A percentile compares a stretch with the other conserved stretches of the same genome.
phyloP scores from a whole-genome alignment of 2,797 vertebrate species.

The Catostomus latipinnis region DNA sequence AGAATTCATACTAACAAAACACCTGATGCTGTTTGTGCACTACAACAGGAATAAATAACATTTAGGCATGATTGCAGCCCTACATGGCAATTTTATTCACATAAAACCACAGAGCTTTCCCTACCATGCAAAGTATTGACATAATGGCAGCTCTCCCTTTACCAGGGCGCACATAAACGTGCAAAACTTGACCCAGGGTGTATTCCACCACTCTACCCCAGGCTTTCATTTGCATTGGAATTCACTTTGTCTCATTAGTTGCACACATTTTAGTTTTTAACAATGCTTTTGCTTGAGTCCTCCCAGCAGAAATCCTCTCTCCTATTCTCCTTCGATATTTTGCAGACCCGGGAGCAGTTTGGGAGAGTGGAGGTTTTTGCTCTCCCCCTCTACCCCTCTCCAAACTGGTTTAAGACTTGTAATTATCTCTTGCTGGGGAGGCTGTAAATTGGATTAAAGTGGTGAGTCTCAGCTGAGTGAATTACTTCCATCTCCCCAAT shows the following conservation, averaged over 20 bases:
- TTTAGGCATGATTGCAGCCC: constrained; percentile 8
- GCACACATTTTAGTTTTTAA: constrained; percentile 82
- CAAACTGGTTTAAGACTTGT: constrained; percentile 90
- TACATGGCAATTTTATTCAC: constrained; percentile 10
- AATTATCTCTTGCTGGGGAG: constrained; percentile 95
- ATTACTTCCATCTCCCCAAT: constrained; percentile 89
- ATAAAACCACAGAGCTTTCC: constrained; percentile 11
- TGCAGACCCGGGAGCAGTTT: constrained; percentile 78
- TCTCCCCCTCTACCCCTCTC: constrained; percentile 64
- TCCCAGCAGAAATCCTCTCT: constrained; percentile 71
- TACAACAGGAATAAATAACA: constrained; percentile 14
- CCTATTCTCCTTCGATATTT: constrained; percentile 73
- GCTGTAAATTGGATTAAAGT: constrained; percentile 98
- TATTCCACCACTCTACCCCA: constrained; percentile 71
- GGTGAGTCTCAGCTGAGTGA: constrained; percentile 91
- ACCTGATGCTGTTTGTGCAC: not conserved
- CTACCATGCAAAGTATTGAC: constrained; percentile 18
- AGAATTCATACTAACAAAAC: not conserved
- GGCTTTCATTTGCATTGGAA: constrained; percentile 73
- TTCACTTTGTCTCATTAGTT: constrained; percentile 83
- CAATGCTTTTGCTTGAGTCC: constrained; percentile 79
- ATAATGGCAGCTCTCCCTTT: constrained; percentile 32
- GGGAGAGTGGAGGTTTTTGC: constrained; percentile 76
- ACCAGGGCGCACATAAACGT: constrained; percentile 17
- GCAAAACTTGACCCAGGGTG: constrained; percentile 69